phyloP scores from a whole-genome alignment of 30 jellyfish, hydroid and myxozoan genomes.

The Haliclystus octoradiatus region DNA sequence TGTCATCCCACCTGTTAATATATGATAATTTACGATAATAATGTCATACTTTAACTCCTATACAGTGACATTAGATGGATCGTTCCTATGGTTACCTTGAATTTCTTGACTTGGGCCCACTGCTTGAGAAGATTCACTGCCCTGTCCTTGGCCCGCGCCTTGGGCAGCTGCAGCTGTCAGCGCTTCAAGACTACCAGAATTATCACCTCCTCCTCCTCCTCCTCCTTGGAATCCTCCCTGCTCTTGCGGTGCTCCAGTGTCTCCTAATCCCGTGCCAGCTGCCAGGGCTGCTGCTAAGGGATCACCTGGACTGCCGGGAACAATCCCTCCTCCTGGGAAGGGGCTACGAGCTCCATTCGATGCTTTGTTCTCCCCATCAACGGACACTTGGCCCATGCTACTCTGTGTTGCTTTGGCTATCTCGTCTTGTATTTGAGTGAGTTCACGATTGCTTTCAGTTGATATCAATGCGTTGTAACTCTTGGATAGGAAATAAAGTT shows the following conservation, averaged over 20 bases:
- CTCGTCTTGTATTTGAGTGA: slow-evolving; percentile 93
- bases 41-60: too few species aligned
- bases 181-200: not conserved
- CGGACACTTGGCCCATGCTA: slow-evolving; percentile 98
- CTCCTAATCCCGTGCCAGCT: not conserved
- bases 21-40: too few species aligned
- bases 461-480: slow-evolving; percentile 91
- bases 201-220: not conserved
- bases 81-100: too few species aligned
- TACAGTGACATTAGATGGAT: too few species aligned
- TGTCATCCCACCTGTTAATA: not conserved
- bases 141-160: not conserved
- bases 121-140: not conserved
- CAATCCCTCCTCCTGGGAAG: slow-evolving; percentile 10
- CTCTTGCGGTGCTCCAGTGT: slow-evolving; percentile 1
- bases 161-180: not conserved
- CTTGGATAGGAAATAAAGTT: slow-evolving; percentile 8
- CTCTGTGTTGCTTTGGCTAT: slow-evolving; percentile 84
- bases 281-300: slow-evolving; percentile 12
- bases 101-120: too few species aligned
- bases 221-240: not conserved
- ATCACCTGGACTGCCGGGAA: slow-evolving; percentile 2
- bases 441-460: slow-evolving; percentile 87
- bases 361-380: slow-evolving; percentile 73
- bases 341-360: slow-evolving; percentile 26